Conservation (phyloP, 2,888 invertebrate genomes). For the Rhimphoctona megacephalus region DNA sequence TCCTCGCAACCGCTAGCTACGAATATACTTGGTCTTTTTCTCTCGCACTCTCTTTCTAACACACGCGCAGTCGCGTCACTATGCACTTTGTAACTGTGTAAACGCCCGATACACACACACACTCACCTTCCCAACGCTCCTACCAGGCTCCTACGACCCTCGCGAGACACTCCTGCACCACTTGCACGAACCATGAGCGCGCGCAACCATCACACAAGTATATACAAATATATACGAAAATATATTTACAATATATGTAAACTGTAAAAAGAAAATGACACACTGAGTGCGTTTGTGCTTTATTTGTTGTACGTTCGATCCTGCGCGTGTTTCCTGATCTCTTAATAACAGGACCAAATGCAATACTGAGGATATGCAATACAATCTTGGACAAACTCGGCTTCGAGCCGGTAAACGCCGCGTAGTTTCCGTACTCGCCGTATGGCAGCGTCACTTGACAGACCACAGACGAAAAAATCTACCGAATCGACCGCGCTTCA, state of each 20-base stretch:
- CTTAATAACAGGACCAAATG: conserved; percentile 33
- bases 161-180: conserved; percentile 8
- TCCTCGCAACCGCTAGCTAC: conserved; percentile 19
- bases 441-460: conserved; percentile 25
- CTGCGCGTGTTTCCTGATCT: conserved; percentile 16
- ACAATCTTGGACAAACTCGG: neutral
- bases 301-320: conserved; percentile 7
- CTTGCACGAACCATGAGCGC: conserved; percentile 9
- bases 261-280: neutral
- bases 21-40: neutral
- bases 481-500: conserved; percentile 1
- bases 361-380: conserved; percentile 14
- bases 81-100: conserved; percentile 18
- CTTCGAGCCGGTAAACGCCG: neutral
- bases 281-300: conserved; percentile 12
- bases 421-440: neutral
- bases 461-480: neutral
- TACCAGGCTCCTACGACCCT: neutral
- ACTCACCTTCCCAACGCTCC: conserved; percentile 4
- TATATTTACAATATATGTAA: neutral
- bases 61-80: conserved; percentile 15
- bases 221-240: neutral
- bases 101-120: conserved; percentile 12
- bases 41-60: neutral
- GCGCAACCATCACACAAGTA: neutral